A percentile compares a stretch with the other conserved stretches of the same genome.
phyloP scores from a whole-genome alignment of 2,888 invertebrate genomes.

The Acronicta psi region DNA sequence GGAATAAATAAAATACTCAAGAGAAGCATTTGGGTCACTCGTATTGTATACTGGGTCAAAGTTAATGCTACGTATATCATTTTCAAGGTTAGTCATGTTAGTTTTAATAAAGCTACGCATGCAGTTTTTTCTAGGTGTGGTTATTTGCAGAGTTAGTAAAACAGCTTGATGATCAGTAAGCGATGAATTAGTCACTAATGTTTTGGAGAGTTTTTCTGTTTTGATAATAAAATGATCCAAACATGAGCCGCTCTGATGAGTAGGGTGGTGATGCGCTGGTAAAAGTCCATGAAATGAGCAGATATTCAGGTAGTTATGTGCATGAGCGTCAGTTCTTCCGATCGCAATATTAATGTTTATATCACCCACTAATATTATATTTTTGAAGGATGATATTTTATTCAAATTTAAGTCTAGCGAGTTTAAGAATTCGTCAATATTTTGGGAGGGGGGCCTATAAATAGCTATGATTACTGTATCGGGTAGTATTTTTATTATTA shows the following conservation, averaged over 20 bases:
- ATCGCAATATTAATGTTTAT: too few relatives aligned
- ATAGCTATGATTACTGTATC: too few relatives aligned
- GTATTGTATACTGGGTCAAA: background rate
- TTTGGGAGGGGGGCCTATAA: too few relatives aligned
- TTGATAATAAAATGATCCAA: constrained; percentile 6
- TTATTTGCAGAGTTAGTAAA: constrained; percentile 4
- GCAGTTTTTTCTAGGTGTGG: constrained; percentile 4
- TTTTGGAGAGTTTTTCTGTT: constrained; percentile 1
- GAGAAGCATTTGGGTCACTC: background rate
- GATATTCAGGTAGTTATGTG: too few relatives aligned
- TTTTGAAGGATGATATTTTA: background rate
- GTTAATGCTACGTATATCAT: constrained; percentile 3
- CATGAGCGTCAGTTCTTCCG: too few relatives aligned
- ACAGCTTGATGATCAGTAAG: constrained; percentile 6
- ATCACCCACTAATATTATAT: too few relatives aligned
- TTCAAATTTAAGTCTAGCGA: too few relatives aligned
- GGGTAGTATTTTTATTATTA: too few relatives aligned
- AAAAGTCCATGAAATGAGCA: background rate
- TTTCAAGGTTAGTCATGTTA: constrained; percentile 1
- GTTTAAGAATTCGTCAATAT: too few relatives aligned
- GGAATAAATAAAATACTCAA: background rate
- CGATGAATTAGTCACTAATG: background rate
- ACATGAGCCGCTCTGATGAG: constrained; percentile 3
- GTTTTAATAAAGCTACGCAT: constrained; percentile 1
- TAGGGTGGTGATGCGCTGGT: background rate